Conservation (phyloP, 2,888 invertebrate species). For the Falcaria lacertinaria region DNA sequence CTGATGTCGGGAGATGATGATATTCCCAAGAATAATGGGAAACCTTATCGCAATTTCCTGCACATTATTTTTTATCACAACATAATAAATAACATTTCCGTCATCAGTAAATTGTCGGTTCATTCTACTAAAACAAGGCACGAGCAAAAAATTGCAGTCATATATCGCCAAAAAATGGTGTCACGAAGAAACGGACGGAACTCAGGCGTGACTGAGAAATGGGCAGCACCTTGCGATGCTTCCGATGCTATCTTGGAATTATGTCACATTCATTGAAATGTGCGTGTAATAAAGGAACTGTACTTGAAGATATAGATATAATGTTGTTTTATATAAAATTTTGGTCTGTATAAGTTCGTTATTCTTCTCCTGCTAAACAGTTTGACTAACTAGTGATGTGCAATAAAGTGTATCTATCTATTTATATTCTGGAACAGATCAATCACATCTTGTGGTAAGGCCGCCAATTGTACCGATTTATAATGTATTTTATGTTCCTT, state of each 20-base stretch:
- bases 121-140: slow-evolving; percentile 32
- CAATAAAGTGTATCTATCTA: too few species aligned
- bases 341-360: too few species aligned
- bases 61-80: slow-evolving; percentile 2
- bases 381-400: too few species aligned
- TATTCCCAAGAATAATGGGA: neutral
- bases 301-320: too few species aligned
- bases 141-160: slow-evolving; percentile 44
- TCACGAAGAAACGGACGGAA: slow-evolving; percentile 43
- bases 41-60: neutral
- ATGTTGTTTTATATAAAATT: too few species aligned
- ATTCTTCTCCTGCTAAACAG: too few species aligned
- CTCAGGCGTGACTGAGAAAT: slow-evolving; percentile 61
- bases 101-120: slow-evolving; percentile 33
- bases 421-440: too few species aligned
- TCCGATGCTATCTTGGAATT: slow-evolving; percentile 44
- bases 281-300: slow-evolving; percentile 9
- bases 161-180: slow-evolving; percentile 46
- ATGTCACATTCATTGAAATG: slow-evolving; percentile 30
- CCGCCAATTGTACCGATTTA: too few species aligned
- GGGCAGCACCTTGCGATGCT: slow-evolving; percentile 58
- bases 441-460: too few species aligned
- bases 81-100: slow-evolving; percentile 23
- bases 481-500: too few species aligned
- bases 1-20: too few species aligned